Percentiles rank a stretch among this genome's conserved stretches.
phyloP scores from a whole-genome alignment of 2,113 vertebrate genomes.

The Amphiprion percula region DNA sequence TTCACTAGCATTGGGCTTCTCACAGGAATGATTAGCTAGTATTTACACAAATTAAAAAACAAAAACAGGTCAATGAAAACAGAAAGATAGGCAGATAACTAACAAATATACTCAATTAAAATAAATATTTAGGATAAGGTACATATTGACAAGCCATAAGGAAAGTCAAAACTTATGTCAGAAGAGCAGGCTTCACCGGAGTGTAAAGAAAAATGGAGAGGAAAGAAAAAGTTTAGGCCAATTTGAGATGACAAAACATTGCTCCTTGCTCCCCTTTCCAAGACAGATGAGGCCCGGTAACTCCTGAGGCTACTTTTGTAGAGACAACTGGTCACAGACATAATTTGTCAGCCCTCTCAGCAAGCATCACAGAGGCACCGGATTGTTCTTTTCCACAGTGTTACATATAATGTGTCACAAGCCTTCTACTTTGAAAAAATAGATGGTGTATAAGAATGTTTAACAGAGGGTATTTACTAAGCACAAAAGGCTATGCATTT shows the following conservation, averaged over 20 bases:
- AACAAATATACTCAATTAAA: too few relatives aligned
- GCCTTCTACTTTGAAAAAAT: not conserved
- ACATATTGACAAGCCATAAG: too few relatives aligned
- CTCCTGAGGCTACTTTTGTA: slow-evolving; percentile 18
- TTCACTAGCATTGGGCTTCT: too few relatives aligned
- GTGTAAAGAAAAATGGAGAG: not conserved
- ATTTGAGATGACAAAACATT: slow-evolving; percentile 3
- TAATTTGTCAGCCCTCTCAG: slow-evolving; percentile 13
- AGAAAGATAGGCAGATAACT: too few relatives aligned
- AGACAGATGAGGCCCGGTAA: slow-evolving; percentile 1
- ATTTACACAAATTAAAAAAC: too few relatives aligned
- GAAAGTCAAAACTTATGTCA: too few relatives aligned
- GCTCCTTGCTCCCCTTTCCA: not conserved
- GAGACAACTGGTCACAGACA: slow-evolving; percentile 9
- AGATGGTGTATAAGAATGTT: not conserved
- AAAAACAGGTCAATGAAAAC: too few relatives aligned
- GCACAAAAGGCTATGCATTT: not conserved
- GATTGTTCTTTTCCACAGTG: not conserved
- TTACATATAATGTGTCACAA: not conserved
- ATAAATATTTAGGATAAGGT: too few relatives aligned
- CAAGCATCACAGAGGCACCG: not conserved
- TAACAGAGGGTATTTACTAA: too few relatives aligned
- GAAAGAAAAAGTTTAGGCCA: not conserved
- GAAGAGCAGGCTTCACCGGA: not conserved
- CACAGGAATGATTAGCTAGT: too few relatives aligned